Base-by-base conservation (phyloP, 1,140 invertebrate species). In the Phymorhynchus buccinoides region DNA sequence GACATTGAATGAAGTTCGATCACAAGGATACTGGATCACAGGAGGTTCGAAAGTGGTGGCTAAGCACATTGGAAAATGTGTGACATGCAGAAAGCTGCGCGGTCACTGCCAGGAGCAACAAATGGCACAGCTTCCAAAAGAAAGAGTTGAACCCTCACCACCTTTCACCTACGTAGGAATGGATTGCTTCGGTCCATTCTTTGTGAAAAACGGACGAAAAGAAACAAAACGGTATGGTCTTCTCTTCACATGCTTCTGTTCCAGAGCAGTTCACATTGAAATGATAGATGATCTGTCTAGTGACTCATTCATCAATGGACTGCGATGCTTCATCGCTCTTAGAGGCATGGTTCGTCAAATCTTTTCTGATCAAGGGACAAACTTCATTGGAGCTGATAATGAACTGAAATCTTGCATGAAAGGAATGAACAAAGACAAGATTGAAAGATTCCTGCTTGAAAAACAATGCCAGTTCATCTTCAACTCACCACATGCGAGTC, bases 111-210 rank as follows among this genome's bases (percentile, higher is more conserved):
- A 86, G 35, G 27, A 12, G 27, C 88, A 88, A 42, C 84, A 80
- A 80, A 88, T 88, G 88, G 87, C 86, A 48, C 78, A 88, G 30
- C 71, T 89, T 35, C 87, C 86, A 27, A 66, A 32, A 18, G 87
- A 89, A 22, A 39, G 87, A 32, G 4, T 85, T 1, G 83, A 83
- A 48, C 37, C 81, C 4, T 84, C 83, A 14, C 73, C 86, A 27
- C 86, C 86, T 14, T 87, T 87, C 71, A 84, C 56, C 7, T 82
- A 84, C 41, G 77, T 79, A 84, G 88, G 88, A 0, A 73, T 89
- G 73, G 88, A 89, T 62, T 85, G 75, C 52, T 89, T 89, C 86
- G 87, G 89, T 48, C 89, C 88, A 1, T 88, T 85, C 32, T 37
- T 84, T 3, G 86, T 87, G n/a, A n/a, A n/a, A n/a, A n/a, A n/a